phyloP scores from a whole-genome alignment of 2,113 vertebrate genomes.

The Noctilio leporinus region DNA sequence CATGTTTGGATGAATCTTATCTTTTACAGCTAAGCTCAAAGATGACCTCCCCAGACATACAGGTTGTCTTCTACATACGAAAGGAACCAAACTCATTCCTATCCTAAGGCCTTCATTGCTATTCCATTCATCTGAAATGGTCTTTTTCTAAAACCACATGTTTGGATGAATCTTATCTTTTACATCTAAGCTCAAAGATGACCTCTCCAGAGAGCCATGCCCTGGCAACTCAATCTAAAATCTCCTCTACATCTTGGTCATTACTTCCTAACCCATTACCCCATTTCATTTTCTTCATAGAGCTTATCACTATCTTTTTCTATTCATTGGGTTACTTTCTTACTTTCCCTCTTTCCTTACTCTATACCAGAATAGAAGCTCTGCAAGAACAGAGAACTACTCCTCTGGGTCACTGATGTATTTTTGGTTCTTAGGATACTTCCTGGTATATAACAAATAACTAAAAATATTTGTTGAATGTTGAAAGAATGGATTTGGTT shows the following conservation, averaged over 20 bases:
- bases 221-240: neutral
- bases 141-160: neutral
- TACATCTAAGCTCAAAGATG: neutral
- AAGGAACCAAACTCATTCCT: neutral
- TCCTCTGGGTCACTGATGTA: neutral
- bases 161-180: neutral
- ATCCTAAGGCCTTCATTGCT: neutral
- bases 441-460: neutral
- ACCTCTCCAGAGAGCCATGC: neutral
- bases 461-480: neutral
- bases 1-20: neutral
- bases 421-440: neutral
- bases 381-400: neutral
- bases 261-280: neutral
- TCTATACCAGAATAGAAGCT: neutral
- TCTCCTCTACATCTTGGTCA: neutral
- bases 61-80: neutral
- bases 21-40: too few species aligned
- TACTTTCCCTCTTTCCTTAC: neutral
- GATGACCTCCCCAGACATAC: too few species aligned
- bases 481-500: neutral
- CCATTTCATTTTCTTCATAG: too few species aligned
- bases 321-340: too few species aligned
- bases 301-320: too few species aligned
- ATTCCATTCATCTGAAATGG: neutral